Evolutionary conservation across 1,140 invertebrate species (phyloP).

Genomic region (Pseudomyrmex gracilis): DNA sequence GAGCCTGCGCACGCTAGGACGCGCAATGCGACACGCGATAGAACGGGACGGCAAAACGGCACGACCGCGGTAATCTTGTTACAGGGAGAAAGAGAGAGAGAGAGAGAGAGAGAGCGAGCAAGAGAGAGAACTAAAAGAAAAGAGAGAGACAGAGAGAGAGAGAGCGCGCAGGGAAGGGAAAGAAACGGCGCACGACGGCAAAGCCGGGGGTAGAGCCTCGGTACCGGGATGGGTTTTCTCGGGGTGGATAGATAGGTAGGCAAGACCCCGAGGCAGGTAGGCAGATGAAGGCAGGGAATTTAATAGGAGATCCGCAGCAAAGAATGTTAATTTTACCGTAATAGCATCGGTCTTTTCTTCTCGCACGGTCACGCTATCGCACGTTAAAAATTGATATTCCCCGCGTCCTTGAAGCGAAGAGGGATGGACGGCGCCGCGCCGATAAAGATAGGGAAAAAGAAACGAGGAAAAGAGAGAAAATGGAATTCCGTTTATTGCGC

Average conservation of each 20-base stretch:
- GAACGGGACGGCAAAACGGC: constrained; percentile 67
- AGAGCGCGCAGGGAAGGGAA: constrained; percentile 19
- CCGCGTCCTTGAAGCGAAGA: constrained; percentile 40
- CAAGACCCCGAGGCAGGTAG: not conserved
- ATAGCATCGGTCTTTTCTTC: constrained; percentile 43
- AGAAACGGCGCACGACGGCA: constrained; percentile 47
- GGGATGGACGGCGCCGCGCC: not conserved
- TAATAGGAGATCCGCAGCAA: constrained; percentile 71
- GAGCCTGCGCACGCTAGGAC: constrained; percentile 78
- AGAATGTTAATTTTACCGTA: constrained; percentile 72
- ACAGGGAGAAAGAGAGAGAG: constrained; percentile 49
- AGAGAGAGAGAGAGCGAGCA: constrained; percentile 41
- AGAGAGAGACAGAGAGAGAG: not conserved
- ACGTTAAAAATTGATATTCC: constrained; percentile 52
- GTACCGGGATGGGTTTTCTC: constrained; percentile 49
- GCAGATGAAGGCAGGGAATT: constrained; percentile 72
- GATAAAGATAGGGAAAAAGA: constrained; percentile 18
- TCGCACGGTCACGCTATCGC: constrained; percentile 51
- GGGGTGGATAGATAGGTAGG: constrained; percentile 41
- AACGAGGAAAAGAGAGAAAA: constrained; percentile 34
- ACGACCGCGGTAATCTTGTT: constrained; percentile 71
- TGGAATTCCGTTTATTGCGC: constrained; percentile 54
- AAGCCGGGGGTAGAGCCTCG: constrained; percentile 26
- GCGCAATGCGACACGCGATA: constrained; percentile 81
- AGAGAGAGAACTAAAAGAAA: constrained; percentile 22